Base-by-base conservation (phyloP, 2,797 vertebrate species). In the Pantherophis vulpinus region DNA sequence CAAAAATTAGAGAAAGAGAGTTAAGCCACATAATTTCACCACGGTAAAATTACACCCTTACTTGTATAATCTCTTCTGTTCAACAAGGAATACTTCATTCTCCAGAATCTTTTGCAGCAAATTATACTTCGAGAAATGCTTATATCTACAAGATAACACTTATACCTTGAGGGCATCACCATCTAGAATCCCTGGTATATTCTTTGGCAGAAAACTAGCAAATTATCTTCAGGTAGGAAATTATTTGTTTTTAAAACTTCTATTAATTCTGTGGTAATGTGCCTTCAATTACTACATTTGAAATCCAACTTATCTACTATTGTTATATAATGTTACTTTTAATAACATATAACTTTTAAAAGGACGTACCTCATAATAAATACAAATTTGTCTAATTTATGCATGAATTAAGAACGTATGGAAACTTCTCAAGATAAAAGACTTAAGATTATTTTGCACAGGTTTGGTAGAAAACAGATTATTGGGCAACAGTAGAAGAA, bases 11-110 rank as follows among this genome's bases (percentile, higher is more conserved):
- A 96, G 94, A 97, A 96, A 97, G 95, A 96, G 92, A 97, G 94
- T 56, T 96, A 89, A 98, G 97, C 97, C 97, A 97, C 97, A 97
- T 96, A 96, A 97, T 96, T 96, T 96, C 92, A 97, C 97, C 95
- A 97, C 96, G 91, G 96, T 97, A 93, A 97, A 97, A 97, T 94
- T 94, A 97, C 88, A 98, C 96, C 93, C 95, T 97, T 97, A 96
- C 96, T 97, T 93, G 88, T 95, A 96, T 95, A 97, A 96, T 96
- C 96, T 94, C 96, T 96, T 93, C 96, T 97, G 95, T 96, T 94
- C 95, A 96, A 97, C 94, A 97, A 96, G 94, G 95, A 97, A 96
- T 96, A 95, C 94, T 95, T 97, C 96, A 97, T 94, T 97, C 94
- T 93, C 95, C 96, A 95, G 96, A 94, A 93, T 94, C 95, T 95